A percentile compares a stretch with the other conserved stretches of the same genome.
Conservation (phyloP, 2,888 invertebrate species). For the Galerucella pusilla region DNA sequence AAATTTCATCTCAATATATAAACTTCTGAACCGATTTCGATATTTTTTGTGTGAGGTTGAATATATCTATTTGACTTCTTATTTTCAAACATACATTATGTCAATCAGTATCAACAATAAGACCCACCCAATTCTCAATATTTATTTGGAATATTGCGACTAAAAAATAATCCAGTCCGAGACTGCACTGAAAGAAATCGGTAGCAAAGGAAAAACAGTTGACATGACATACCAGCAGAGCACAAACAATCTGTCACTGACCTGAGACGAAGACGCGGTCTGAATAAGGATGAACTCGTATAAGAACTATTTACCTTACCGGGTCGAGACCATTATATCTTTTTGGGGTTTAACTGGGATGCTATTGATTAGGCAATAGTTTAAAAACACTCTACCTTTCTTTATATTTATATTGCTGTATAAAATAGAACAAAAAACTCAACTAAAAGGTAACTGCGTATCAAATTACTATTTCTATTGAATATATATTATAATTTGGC, state of each 20-base stretch:
- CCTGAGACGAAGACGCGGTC: slow-evolving; percentile 58
- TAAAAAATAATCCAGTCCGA: neutral
- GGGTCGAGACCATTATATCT: slow-evolving; percentile 19
- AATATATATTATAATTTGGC: too few relatives aligned
- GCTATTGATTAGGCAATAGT: slow-evolving; percentile 15
- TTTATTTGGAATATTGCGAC: too few relatives aligned
- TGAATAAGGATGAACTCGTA: slow-evolving; percentile 47
- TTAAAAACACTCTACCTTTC: slow-evolving; percentile 7
- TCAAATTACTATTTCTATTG: neutral
- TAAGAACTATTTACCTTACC: slow-evolving; percentile 19
- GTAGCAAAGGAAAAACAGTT: slow-evolving; percentile 52
- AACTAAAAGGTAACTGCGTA: neutral
- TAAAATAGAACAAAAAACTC: neutral
- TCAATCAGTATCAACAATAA: too few relatives aligned
- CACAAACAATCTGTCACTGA: slow-evolving; percentile 61
- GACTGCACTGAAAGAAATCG: slow-evolving; percentile 37
- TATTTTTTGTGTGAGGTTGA: too few relatives aligned
- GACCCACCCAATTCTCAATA: too few relatives aligned
- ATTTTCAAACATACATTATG: too few relatives aligned
- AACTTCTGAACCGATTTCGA: too few relatives aligned
- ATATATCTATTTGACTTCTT: too few relatives aligned
- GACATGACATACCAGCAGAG: slow-evolving; percentile 57
- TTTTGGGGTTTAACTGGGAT: slow-evolving; percentile 18
- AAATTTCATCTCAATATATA: too few relatives aligned
- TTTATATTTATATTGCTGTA: slow-evolving; percentile 1